These are phyloP conservation scores for Nycticryphes semicollaris DNA, from an alignment of 2,113 vertebrate species.

Conservation along the genomic window DNA sequence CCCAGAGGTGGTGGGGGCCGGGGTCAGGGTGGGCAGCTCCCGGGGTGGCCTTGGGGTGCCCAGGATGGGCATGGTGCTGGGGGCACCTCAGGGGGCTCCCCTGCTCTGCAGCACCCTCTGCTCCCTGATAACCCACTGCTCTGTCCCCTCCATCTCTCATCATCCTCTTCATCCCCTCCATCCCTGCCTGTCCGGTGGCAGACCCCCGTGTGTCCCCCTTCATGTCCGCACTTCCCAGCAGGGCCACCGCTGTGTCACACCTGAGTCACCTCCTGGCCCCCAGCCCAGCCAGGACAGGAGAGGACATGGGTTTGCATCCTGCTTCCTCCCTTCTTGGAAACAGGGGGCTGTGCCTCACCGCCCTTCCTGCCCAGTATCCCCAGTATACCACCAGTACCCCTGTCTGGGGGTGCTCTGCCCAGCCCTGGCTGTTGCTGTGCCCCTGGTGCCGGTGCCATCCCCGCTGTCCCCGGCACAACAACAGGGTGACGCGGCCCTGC, in stretches of 20 bases:
- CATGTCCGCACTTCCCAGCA: background rate
- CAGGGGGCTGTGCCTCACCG: rapidly evolving
- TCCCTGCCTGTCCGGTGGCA: too few relatives aligned
- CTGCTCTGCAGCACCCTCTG: background rate
- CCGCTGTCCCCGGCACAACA: background rate
- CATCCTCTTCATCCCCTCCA: background rate
- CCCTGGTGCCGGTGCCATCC: background rate
- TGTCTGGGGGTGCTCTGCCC: background rate
- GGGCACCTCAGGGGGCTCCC: background rate
- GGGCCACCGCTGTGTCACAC: background rate
- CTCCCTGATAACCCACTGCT: background rate
- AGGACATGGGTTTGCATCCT: background rate
- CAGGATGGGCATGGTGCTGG: background rate
- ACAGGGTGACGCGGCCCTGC: background rate
- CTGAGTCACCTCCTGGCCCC: background rate
- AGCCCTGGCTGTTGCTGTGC: rapidly evolving
- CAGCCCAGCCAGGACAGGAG: background rate
- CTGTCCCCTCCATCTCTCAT: background rate
- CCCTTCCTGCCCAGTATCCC: background rate
- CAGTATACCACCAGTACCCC: background rate
- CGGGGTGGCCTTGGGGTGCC: background rate
- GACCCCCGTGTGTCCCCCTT: background rate
- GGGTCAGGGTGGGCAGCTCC: background rate
- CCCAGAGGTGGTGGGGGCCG: background rate
- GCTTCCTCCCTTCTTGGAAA: background rate